Evolutionary conservation across 2,888 invertebrate species (phyloP), one percentile per base, ranked within the genome.

Genomic region (Agrilus biguttatus): DNA sequence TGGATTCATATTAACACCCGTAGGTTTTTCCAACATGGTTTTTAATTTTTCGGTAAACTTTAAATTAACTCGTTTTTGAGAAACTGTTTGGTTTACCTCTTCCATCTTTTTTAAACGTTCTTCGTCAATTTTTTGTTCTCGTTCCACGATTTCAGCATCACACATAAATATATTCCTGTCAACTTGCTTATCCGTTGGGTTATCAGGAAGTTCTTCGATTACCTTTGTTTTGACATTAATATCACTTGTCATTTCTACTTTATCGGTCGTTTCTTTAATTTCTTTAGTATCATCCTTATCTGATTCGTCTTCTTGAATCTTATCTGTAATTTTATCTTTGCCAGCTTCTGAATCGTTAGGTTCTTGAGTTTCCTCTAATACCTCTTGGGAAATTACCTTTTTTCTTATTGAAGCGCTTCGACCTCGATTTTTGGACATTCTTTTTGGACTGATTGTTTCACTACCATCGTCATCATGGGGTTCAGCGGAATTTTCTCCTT

Each of bases 91-190:
- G 44, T 57, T 61, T 6, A 73, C 61, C 49, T 72, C 71, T 36
- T 70, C 65, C 72, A 73, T 73, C 45, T 64, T 69, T 42, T 66
- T 63, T 39, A 68, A 60, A 1, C 72, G 61, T 47, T 70, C 68
- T 34, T 67, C 57, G 46, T 70, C 67, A 41, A 72, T 69, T 45
- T 67, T 66, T 5, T 62, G 59, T 36, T 61, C 56, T 34, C 71
- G 71, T 36, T 67, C 61, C 13, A 64, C 61, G 7, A 68, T 46
- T 39, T 70, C 70, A 2, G 57, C 55, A 28, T 55, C 52, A 40
- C 56, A 59, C 14, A 60, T 61, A 40, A 62, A 62, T 0, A 59
- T 59, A 14, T 56, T 60, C 47, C 54, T 47, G 19, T 58, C 55
- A 2, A 55, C 44, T 33, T 50, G 46, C 43, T 37, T 37, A 36